Percentiles rank a stretch among this genome's conserved stretches.
phyloP scores from a whole-genome alignment of 2,888 invertebrate genomes.

The Ectobius pallidus region DNA sequence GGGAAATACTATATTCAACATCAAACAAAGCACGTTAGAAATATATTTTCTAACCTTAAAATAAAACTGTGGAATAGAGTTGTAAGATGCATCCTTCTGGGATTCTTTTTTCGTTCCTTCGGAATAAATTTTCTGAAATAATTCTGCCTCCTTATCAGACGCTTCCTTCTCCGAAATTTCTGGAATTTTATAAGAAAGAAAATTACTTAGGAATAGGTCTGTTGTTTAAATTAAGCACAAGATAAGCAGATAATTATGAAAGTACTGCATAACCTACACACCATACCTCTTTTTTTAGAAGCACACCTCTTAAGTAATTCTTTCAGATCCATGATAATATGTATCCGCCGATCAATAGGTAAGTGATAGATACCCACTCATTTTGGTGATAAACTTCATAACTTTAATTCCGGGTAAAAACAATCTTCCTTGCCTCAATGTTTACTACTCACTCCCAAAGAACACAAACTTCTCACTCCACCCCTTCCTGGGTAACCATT shows the following conservation, averaged over 20 bases:
- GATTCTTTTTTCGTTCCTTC: slow-evolving; percentile 58
- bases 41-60: neutral
- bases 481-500: no score
- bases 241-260: neutral
- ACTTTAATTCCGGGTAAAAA: no score
- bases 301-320: slow-evolving; percentile 40
- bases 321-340: slow-evolving; percentile 38
- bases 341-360: neutral
- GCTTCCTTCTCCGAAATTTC: neutral
- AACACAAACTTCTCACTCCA: no score
- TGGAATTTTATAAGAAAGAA: slow-evolving; percentile 13
- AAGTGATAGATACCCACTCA: no score
- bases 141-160: slow-evolving; percentile 56
- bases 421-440: neutral
- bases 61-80: slow-evolving; percentile 75
- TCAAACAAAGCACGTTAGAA: neutral
- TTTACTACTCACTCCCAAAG: no score
- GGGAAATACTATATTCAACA: neutral
- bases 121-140: slow-evolving; percentile 62
- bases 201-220: neutral
- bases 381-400: no score
- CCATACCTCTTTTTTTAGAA: slow-evolving; percentile 33
- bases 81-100: slow-evolving; percentile 56
- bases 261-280: neutral
- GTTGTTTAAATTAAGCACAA: neutral